phyloP scores from a whole-genome alignment of 2,113 vertebrate genomes.

The Zosterops lateralis region DNA sequence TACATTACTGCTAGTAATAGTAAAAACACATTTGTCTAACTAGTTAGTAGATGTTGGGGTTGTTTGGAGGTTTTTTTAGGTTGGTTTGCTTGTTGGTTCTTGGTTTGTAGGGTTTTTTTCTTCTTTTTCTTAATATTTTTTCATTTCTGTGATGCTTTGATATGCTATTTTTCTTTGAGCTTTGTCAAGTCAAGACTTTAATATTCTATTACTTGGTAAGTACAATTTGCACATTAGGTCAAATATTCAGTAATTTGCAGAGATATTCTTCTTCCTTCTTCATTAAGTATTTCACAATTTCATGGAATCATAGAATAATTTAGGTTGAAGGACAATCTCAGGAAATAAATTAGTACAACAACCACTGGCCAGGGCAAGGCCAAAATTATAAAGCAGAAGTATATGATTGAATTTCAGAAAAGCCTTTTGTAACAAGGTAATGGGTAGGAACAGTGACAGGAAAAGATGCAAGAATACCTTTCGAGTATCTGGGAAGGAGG shows the following conservation, averaged over 20 bases:
- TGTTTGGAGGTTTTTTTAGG: fast-evolving
- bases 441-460: background rate
- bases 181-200: background rate
- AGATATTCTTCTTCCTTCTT: background rate
- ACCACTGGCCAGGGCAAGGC: background rate
- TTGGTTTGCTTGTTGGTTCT: background rate
- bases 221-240: background rate
- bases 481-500: background rate
- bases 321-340: background rate
- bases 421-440: background rate
- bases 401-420: background rate
- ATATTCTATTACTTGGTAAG: background rate
- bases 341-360: background rate
- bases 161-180: background rate
- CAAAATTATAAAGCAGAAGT: background rate
- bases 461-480: background rate
- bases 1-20: background rate
- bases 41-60: too few relatives aligned
- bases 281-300: background rate
- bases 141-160: background rate
- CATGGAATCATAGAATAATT: background rate
- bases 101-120: fast-evolving
- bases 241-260: background rate
- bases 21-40: background rate
- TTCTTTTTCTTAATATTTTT: background rate